Evolutionary conservation across 2,113 vertebrate genomes (phyloP).

Genomic region (Amia ocellicauda): DNA sequence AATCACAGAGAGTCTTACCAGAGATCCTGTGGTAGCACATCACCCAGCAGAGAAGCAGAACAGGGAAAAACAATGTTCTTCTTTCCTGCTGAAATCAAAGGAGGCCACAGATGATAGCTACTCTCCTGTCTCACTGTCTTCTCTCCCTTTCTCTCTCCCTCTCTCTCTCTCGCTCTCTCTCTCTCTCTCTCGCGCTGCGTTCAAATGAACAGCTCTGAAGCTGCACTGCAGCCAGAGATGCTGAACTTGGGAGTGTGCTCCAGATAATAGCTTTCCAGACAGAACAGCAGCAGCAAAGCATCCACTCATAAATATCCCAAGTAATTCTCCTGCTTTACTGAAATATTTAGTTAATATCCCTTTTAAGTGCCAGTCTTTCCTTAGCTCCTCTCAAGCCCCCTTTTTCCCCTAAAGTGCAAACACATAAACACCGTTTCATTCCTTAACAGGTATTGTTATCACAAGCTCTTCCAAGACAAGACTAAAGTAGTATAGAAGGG

Average conservation of each 20-base stretch:
- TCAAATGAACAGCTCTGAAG: constrained; percentile 1
- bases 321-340: neutral
- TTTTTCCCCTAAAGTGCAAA: neutral
- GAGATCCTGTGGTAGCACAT: neutral
- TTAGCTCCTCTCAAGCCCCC: neutral
- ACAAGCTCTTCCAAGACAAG: neutral
- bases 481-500: neutral
- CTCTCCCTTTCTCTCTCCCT: neutral
- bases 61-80: neutral
- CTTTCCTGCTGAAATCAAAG: neutral
- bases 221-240: neutral
- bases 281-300: neutral
- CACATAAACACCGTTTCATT: neutral
- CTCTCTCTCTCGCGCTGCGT: neutral
- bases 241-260: neutral
- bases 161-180: neutral
- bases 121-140: neutral
- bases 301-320: neutral
- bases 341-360: neutral
- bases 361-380: neutral
- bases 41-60: neutral
- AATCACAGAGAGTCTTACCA: neutral
- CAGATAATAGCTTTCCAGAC: neutral
- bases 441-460: neutral
- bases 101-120: neutral